A percentile compares a stretch with the other conserved stretches of the same genome.
These are phyloP conservation scores for Plodia interpunctella DNA, from an alignment of 1,140 invertebrate genomes.

Conservation along the genomic window DNA sequence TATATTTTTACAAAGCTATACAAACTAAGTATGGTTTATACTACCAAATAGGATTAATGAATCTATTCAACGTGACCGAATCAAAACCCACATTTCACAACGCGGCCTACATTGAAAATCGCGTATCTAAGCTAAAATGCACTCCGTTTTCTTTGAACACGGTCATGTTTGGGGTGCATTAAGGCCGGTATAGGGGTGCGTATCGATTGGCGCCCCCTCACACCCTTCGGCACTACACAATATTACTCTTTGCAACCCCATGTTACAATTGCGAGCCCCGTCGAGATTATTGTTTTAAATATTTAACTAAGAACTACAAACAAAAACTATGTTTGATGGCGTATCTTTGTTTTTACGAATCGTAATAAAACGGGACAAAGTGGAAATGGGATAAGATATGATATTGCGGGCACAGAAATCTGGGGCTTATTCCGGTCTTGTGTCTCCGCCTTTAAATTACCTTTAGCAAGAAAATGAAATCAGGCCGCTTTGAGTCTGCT, in stretches of 20 bases:
- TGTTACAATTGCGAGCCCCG: constrained; percentile 54
- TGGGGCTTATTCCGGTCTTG: constrained; percentile 6
- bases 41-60: no score
- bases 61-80: background rate
- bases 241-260: constrained; percentile 54
- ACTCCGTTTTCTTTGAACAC: constrained; percentile 8
- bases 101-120: background rate
- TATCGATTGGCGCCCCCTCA: constrained; percentile 57
- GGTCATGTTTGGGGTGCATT: constrained; percentile 57
- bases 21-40: no score
- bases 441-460: constrained; percentile 5
- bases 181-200: constrained; percentile 53
- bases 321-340: background rate
- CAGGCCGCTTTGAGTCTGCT: constrained; percentile 1
- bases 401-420: background rate
- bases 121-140: constrained; percentile 7
- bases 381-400: constrained; percentile 7
- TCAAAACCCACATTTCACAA: constrained; percentile 1
- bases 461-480: constrained; percentile 2
- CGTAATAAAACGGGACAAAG: background rate
- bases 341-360: background rate
- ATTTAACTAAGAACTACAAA: constrained; percentile 19
- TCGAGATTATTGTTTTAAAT: constrained; percentile 54
- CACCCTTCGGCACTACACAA: constrained; percentile 40
- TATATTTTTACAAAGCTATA: no score